phyloP scores from a whole-genome alignment of 2,113 vertebrate genomes.

The Pipra filicauda region DNA sequence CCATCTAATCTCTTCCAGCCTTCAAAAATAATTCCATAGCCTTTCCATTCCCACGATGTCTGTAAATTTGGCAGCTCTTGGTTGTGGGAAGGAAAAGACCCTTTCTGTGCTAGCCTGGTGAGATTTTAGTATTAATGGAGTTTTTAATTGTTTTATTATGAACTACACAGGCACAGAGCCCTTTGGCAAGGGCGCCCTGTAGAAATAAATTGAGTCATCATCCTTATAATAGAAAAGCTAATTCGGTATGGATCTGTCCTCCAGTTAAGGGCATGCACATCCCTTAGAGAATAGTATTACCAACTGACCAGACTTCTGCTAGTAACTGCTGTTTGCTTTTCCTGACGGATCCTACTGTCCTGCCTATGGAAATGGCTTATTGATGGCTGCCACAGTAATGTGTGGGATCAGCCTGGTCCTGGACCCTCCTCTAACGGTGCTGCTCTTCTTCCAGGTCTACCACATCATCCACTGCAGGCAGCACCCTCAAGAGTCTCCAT shows the following conservation, averaged over 20 bases:
- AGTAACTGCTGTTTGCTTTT: neutral
- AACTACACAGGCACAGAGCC: neutral
- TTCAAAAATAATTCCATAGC: neutral
- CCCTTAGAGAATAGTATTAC: neutral
- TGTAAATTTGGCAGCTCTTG: neutral
- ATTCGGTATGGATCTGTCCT: conserved; percentile 27
- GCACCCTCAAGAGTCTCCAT: fast-evolving
- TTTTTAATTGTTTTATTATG: conserved; percentile 6
- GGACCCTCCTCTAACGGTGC: conserved; percentile 9
- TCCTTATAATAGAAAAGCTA: conserved; percentile 26
- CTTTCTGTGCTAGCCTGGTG: neutral
- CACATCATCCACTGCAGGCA: neutral
- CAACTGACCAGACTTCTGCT: neutral
- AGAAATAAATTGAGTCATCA: conserved; percentile 26
- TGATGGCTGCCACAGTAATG: conserved; percentile 40
- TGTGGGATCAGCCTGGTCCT: conserved; percentile 53
- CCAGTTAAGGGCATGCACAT: neutral
- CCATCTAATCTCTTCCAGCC: neutral
- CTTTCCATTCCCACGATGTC: neutral
- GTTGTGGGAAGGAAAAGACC: neutral
- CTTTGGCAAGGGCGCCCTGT: conserved; percentile 29
- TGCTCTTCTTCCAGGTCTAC: conserved; percentile 53
- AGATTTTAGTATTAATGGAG: neutral
- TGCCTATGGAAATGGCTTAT: conserved; percentile 37
- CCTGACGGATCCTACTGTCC: conserved; percentile 20